Evolutionary conservation across 2,113 vertebrate species (phyloP), one percentile per base, ranked within the genome.

Genomic region (Chauna torquata): DNA sequence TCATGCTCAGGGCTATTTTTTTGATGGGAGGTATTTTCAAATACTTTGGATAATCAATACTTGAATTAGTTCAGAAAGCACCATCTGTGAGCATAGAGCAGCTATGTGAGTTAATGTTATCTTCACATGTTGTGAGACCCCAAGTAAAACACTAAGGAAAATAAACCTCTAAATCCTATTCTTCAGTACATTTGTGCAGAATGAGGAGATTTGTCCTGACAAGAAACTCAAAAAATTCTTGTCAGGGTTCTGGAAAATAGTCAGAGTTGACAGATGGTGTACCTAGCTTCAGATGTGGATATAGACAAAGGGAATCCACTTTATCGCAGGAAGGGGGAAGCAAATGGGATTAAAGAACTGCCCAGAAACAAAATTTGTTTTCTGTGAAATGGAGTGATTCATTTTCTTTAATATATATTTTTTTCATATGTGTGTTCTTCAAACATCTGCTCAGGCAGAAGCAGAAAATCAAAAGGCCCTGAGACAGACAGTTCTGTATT

Each of bases 181-280:
- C 38, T 81, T 90, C 65, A 66, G 18, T 87, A 49, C 0, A 0
- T 78, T 78, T 84, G 22, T 76, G 70, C 19, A 64, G 81, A 93
- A 75, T 38, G 47, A 82, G 27, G 74, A 76, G 20, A 66, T 82
- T 84, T 84, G 59, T 89, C 59, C 78, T 79, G 61, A 93, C n/a
- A 82, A 93, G 74, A 82, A 91, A 87, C 64, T 15, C 3, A 40
- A 68, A 71, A 80, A 81, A 32, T 16, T 87, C 42, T 68, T 90
- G 64, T 87, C 74, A 77, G 68, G 54, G 45, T 90, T 90, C 86
- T 94, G 82, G 86, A 90, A 92, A 87, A 76, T 5, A 66, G 74
- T 90, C 82, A 84, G 38, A 81, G 47, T 62, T 92, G 90, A 87
- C 92, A 94, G 86, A 96, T 92, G 86, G 82, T 52, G 64, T 64